phyloP scores from a whole-genome alignment of 2,888 invertebrate genomes.

The Scelioninae gen. 2 region DNA sequence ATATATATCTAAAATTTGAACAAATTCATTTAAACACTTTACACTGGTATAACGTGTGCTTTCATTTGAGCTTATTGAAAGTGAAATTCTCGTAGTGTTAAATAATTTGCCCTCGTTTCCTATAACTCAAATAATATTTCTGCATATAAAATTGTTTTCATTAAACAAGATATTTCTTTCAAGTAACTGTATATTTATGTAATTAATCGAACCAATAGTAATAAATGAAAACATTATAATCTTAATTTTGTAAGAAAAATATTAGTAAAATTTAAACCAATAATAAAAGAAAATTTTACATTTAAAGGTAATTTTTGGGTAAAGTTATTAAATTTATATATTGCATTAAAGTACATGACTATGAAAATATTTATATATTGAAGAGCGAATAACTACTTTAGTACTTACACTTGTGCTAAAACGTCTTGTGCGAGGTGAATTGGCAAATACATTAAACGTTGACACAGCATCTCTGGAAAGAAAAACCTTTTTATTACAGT shows the following conservation, averaged over 20 bases:
- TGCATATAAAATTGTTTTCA: constrained; percentile 5
- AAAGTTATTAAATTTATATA: too few species aligned
- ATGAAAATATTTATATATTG: constrained; percentile 38
- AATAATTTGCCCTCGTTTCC: constrained; percentile 32
- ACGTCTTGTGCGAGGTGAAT: constrained; percentile 86
- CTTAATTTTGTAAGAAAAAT: too few species aligned
- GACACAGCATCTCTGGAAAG: constrained; percentile 82
- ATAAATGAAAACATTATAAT: too few species aligned
- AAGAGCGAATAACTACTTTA: constrained; percentile 40
- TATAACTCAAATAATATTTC: constrained; percentile 16
- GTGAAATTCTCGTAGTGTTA: constrained; percentile 34
- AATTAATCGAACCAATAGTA: too few species aligned
- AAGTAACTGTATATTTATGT: too few species aligned
- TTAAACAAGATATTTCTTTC: not conserved
- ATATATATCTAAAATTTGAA: constrained; percentile 1
- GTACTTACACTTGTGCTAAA: constrained; percentile 92
- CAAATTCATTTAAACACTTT: constrained; percentile 15
- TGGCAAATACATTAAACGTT: constrained; percentile 83
- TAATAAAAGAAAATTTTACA: too few species aligned
- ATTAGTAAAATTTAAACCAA: too few species aligned
- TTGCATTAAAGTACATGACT: constrained; percentile 27
- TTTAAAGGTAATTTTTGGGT: too few species aligned
- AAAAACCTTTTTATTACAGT: too few species aligned
- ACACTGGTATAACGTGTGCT: constrained; percentile 13
- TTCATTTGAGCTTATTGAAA: constrained; percentile 18